Evolutionary conservation across 2,888 invertebrate species (phyloP).

Genomic region (Xestia rhomboidea): DNA sequence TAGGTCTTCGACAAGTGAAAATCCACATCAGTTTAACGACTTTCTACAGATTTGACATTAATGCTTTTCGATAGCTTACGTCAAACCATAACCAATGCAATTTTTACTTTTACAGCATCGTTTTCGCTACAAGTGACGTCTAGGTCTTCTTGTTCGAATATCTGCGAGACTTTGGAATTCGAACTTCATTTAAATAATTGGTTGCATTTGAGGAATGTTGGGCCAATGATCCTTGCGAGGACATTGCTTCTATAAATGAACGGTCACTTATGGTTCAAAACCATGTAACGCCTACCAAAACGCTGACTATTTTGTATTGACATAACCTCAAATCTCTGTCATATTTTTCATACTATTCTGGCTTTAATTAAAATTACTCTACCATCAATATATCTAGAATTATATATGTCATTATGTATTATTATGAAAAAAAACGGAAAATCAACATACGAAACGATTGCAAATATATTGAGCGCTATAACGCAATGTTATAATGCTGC

Average conservation of each 20-base stretch:
- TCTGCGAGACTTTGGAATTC: constrained; percentile 3
- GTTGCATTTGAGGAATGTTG: constrained; percentile 1
- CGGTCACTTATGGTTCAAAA: background rate
- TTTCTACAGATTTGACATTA: background rate
- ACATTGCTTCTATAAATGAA: background rate
- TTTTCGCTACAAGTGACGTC: background rate
- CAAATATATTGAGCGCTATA: background rate
- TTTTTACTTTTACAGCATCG: background rate
- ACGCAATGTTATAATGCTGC: background rate
- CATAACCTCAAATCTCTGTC: background rate
- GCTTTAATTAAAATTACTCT: background rate
- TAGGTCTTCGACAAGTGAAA: background rate
- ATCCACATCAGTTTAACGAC: background rate
- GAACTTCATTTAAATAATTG: constrained; percentile 32
- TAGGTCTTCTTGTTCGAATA: background rate
- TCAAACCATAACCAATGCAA: background rate
- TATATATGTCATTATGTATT: too few species aligned
- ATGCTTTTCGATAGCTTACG: background rate
- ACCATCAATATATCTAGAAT: background rate
- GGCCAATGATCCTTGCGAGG: background rate
- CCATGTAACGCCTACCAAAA: background rate
- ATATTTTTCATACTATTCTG: too few species aligned
- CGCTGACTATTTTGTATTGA: background rate
- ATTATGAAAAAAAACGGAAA: background rate
- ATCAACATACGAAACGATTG: constrained; percentile 3